These are phyloP conservation scores for Amphipyra berbera DNA, from an alignment of 2,888 invertebrate species.

Conservation along the genomic window DNA sequence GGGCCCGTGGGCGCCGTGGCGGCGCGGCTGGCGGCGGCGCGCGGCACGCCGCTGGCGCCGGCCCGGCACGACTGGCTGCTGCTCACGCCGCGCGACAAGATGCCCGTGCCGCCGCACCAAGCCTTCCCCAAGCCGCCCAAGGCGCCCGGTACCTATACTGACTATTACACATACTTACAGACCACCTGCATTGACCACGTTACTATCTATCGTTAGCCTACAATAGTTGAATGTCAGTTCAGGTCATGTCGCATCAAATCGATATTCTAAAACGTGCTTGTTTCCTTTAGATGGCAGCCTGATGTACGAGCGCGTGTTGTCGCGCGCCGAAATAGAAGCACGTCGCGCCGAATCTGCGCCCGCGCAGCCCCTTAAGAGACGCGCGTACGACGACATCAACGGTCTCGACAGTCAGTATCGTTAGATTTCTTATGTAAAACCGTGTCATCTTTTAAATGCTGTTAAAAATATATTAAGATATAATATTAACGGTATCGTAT, in stretches of 20 bases:
- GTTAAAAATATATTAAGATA: slow-evolving; percentile 2
- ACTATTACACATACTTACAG: too few relatives aligned
- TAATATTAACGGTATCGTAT: slow-evolving; percentile 36
- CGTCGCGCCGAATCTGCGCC: slow-evolving; percentile 74
- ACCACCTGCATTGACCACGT: too few relatives aligned
- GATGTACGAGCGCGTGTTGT: slow-evolving; percentile 95
- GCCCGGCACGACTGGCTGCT: slow-evolving; percentile 92
- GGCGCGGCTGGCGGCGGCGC: slow-evolving; percentile 79
- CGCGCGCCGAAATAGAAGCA: slow-evolving; percentile 93
- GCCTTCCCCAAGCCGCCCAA: slow-evolving; percentile 98
- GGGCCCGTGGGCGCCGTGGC: slow-evolving; percentile 83
- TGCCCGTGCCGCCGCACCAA: slow-evolving; percentile 94
- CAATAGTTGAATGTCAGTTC: too few relatives aligned
- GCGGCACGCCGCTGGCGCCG: slow-evolving; percentile 77
- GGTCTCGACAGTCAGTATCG: slow-evolving; percentile 95
- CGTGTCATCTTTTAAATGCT: background rate
- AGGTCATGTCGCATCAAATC: too few relatives aligned
- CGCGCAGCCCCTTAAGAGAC: slow-evolving; percentile 92
- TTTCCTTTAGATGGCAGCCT: slow-evolving; percentile 93
- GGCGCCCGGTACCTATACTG: slow-evolving; percentile 91
- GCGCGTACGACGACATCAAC: slow-evolving; percentile 96
- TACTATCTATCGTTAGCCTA: too few relatives aligned
- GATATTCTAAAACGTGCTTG: background rate
- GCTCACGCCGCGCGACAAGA: slow-evolving; percentile 93
- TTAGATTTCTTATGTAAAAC: slow-evolving; percentile 9